Evolutionary conservation across 2,888 invertebrate genomes (phyloP).

Genomic region (Apamea anceps): DNA sequence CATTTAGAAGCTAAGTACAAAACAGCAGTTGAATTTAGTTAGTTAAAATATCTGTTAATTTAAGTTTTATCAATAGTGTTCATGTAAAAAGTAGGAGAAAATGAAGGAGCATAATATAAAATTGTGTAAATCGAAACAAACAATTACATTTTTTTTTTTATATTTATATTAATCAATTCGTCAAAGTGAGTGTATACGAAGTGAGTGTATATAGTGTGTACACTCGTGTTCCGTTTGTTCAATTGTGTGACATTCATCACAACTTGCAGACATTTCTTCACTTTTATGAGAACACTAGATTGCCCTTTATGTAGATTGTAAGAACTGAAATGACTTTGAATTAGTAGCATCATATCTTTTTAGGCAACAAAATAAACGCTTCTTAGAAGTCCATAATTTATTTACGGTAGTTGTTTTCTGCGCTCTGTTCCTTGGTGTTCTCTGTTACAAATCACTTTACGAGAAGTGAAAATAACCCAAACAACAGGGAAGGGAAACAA

Average conservation of each 20-base stretch:
- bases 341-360: slow-evolving; percentile 1
- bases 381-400: slow-evolving; percentile 17
- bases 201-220: no score
- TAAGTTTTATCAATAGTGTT: neutral
- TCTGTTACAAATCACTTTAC: slow-evolving; percentile 46
- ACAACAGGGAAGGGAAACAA: slow-evolving; percentile 76
- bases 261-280: neutral
- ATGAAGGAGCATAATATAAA: neutral
- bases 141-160: neutral
- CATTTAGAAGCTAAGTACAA: neutral
- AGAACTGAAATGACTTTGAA: neutral
- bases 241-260: neutral
- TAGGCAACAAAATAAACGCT: neutral
- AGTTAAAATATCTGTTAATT: neutral
- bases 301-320: neutral
- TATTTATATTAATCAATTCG: neutral
- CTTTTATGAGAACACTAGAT: neutral
- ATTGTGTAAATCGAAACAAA: slow-evolving; percentile 1
- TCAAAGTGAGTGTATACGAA: neutral
- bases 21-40: neutral
- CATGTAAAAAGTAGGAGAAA: no score
- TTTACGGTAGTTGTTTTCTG: slow-evolving; percentile 18
- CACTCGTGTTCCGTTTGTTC: neutral
- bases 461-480: slow-evolving; percentile 54
- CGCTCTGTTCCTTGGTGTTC: slow-evolving; percentile 19